Percentiles rank a stretch among this genome's conserved stretches.
phyloP scores from a whole-genome alignment of 2,113 vertebrate species.

The Amblyornis subalaris region DNA sequence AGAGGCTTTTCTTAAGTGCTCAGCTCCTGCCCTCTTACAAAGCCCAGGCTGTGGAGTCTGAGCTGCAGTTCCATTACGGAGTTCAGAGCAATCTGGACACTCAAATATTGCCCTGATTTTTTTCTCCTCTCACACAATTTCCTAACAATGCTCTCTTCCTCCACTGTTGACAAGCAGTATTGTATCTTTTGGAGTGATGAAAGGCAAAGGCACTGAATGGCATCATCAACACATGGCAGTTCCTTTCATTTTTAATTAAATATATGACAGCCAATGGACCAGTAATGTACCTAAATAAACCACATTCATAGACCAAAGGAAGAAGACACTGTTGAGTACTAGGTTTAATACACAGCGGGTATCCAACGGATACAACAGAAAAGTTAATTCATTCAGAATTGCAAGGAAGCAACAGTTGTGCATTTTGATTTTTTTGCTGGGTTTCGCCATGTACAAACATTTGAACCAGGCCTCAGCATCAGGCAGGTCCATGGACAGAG shows the following conservation, averaged over 20 bases:
- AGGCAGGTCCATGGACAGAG: slow-evolving; percentile 23
- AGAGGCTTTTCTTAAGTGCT: background rate
- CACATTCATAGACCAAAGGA: slow-evolving; percentile 12
- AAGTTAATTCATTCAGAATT: slow-evolving; percentile 58
- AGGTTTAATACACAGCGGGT: slow-evolving; percentile 45
- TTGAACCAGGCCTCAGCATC: background rate
- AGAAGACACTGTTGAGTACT: slow-evolving; percentile 21
- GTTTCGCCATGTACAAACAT: slow-evolving; percentile 25
- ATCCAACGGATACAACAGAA: slow-evolving; percentile 57
- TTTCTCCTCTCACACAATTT: background rate
- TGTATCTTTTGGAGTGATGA: background rate
- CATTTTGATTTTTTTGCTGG: slow-evolving; percentile 30
- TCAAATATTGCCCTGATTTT: background rate
- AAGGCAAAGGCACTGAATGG: slow-evolving; percentile 21
- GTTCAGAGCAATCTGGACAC: background rate
- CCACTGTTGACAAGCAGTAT: background rate
- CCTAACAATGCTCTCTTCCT: background rate
- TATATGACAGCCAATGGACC: slow-evolving; percentile 7
- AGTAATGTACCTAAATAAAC: slow-evolving; percentile 14
- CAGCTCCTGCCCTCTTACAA: background rate
- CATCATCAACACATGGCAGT: background rate
- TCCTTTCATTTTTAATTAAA: slow-evolving; percentile 49
- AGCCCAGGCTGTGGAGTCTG: background rate
- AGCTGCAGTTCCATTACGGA: background rate
- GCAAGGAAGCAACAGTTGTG: slow-evolving; percentile 46